Conservation (phyloP, 2,113 vertebrate genomes). For the Cyanocitta stelleri region DNA sequence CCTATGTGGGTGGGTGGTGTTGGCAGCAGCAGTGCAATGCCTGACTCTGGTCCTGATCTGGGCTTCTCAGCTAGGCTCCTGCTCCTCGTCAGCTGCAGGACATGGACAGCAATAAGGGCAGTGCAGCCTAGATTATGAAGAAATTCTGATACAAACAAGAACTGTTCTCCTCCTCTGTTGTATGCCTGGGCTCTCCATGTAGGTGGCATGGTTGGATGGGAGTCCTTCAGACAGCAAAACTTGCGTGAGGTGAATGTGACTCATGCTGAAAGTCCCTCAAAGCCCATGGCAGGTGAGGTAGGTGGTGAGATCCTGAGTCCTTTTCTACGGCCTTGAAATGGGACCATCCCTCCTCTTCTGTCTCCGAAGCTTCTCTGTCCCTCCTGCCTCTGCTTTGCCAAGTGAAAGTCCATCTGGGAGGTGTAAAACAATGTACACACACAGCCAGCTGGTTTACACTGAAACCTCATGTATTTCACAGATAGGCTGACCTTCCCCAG, state of each 20-base stretch:
- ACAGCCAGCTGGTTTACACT: neutral
- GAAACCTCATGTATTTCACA: neutral
- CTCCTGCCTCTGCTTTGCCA: neutral
- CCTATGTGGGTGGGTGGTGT: neutral
- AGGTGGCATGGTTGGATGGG: neutral
- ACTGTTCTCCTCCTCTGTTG: neutral
- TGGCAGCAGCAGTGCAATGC: neutral
- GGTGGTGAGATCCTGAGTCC: neutral
- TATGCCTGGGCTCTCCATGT: neutral
- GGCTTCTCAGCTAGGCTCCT: neutral
- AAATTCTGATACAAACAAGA: neutral
- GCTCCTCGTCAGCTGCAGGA: neutral
- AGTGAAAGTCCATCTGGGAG: neutral
- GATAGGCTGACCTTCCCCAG: rapidly evolving
- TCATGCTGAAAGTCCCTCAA: rapidly evolving
- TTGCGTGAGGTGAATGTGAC: neutral
- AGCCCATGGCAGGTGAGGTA: neutral
- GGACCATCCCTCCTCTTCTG: neutral
- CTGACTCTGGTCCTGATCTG: neutral
- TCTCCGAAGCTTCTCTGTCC: neutral
- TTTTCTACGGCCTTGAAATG: neutral
- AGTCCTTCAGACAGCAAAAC: neutral
- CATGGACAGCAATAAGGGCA: neutral
- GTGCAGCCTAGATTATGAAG: neutral
- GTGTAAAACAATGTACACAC: neutral